Evolutionary conservation across 2,888 invertebrate species (phyloP), one percentile per base, ranked within the genome.

Genomic region (Drosophila quinaria): DNA sequence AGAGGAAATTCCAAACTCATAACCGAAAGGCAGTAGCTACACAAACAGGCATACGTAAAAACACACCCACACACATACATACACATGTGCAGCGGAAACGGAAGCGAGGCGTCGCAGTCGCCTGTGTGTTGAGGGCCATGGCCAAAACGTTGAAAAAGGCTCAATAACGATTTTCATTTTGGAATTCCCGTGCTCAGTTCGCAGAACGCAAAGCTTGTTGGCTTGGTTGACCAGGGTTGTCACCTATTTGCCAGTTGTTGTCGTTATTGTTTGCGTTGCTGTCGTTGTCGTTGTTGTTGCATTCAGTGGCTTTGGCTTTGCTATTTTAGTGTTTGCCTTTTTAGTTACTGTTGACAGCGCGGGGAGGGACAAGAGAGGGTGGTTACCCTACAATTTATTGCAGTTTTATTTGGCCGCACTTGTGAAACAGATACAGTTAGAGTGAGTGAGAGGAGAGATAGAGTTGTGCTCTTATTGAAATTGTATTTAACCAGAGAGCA

Each of bases 91-190:
- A 65, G 55, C 63, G 73, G 70, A 79, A 72, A 59, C 56, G 74
- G 74, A 76, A 78, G 55, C 42, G 72, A 19, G 52, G 49, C 31
- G 55, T 25, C 54, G 42, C 25, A 31, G 4, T 33, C 29, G 67
- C 22, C 22, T 19, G 42, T 52, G 52, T 25, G 51, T 11, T 59
- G 49, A 37, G 46, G 63, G 51, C 54, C 61, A 60, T 64, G 78
- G 68, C 64, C 65, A 51, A 37, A 66, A 55, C 39, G 64, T 31
- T 62, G 50, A 69, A 75, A 75, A 75, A 65, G 74, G 51, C 68
- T 71, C 51, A 78, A 64, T 78, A 64, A 59, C 69, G 62, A 70
- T 75, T 84, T 85, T 74, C 55, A 59, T 70, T 75, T 80, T 70
- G 63, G 59, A 73, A 72, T 66, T 74, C 47, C 50, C 46, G 72